Evolutionary conservation across 2,113 vertebrate species (phyloP).

Genomic region (Ornithorhynchus anatinus): DNA sequence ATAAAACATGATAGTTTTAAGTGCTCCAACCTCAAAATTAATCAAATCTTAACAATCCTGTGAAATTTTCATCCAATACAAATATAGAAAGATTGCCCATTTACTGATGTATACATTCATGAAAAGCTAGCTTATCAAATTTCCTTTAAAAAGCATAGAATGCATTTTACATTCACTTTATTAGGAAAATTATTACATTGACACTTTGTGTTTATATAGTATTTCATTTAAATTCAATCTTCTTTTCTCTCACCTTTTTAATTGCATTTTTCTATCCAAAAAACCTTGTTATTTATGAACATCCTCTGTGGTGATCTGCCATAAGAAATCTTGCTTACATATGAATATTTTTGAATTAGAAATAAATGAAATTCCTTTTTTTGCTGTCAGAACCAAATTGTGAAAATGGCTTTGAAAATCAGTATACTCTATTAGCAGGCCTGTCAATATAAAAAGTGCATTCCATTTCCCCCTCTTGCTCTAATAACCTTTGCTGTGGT

Average conservation of each 20-base stretch:
- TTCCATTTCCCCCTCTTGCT: conserved; percentile 82
- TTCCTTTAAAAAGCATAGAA: conserved; percentile 46
- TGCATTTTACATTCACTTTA: not conserved
- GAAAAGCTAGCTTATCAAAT: conserved; percentile 23
- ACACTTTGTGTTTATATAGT: conserved; percentile 9
- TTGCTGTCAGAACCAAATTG: conserved; percentile 68
- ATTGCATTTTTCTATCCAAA: conserved; percentile 49
- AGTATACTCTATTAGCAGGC: conserved; percentile 87
- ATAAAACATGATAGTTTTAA: conserved; percentile 13
- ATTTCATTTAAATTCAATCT: conserved; percentile 49
- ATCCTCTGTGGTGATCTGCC: conserved; percentile 33
- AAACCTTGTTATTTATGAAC: conserved; percentile 51
- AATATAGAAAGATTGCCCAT: not conserved
- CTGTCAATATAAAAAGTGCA: conserved; percentile 93
- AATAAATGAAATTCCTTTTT: conserved; percentile 71
- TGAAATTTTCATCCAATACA: conserved; percentile 9
- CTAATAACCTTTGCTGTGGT: conserved; percentile 88
- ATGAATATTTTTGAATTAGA: conserved; percentile 68
- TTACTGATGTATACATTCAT: conserved; percentile 39
- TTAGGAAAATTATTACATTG: conserved; percentile 50
- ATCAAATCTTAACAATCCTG: conserved; percentile 44
- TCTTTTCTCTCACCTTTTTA: conserved; percentile 51
- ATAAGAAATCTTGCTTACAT: conserved; percentile 58
- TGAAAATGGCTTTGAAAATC: conserved; percentile 74
- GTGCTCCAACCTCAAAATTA: conserved; percentile 20